phyloP scores from a whole-genome alignment of 2,888 invertebrate species.

The Drosophila mercatorum region DNA sequence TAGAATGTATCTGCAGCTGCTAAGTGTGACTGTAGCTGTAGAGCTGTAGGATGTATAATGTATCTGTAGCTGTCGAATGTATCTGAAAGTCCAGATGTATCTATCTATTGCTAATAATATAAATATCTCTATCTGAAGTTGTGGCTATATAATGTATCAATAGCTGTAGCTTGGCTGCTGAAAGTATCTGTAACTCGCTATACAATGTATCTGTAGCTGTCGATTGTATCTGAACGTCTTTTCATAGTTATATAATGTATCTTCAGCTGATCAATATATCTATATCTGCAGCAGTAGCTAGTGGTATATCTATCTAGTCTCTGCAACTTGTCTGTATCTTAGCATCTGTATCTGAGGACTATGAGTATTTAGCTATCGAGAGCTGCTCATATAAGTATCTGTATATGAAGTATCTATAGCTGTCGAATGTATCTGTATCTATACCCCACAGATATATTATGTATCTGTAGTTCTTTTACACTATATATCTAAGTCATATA shows the following conservation, averaged over 20 bases:
- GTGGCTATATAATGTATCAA: background rate
- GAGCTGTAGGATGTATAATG: background rate
- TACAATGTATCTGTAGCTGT: no score
- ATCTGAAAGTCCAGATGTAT: background rate
- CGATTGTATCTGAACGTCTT: no score
- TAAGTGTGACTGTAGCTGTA: background rate
- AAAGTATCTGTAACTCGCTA: no score
- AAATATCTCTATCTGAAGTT: background rate
- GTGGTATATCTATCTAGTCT: no score
- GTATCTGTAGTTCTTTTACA: no score
- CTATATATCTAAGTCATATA: no score
- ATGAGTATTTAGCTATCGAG: no score
- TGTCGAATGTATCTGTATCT: background rate
- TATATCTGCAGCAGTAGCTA: background rate
- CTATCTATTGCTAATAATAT: background rate
- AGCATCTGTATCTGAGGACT: no score
- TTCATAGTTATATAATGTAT: background rate
- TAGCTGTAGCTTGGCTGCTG: background rate
- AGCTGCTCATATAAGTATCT: background rate
- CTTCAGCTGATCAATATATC: background rate
- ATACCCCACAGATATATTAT: no score
- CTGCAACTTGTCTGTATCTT: no score
- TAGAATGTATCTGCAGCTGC: constrained; percentile 12
- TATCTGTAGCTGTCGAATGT: background rate
- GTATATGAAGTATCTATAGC: background rate